These are phyloP conservation scores for Neosilurus mollespiculum DNA, from an alignment of 2,797 vertebrate genomes.

Conservation along the genomic window DNA sequence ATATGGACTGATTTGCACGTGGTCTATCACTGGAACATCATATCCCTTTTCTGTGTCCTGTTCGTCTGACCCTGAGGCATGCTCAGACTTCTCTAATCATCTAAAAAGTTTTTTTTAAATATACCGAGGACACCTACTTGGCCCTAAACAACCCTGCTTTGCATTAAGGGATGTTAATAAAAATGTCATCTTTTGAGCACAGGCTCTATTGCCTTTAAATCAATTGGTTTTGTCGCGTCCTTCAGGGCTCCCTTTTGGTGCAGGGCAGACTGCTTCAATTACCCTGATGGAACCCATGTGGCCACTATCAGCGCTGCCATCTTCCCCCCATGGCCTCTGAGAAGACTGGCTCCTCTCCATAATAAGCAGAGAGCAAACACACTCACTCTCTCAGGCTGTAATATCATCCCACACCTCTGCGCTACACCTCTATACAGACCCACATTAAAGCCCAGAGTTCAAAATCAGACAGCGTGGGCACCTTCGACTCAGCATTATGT, in stretches of 20 bases:
- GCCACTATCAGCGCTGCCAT: constrained; percentile 57
- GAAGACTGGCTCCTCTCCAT: constrained; percentile 58
- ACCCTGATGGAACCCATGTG: constrained; percentile 63
- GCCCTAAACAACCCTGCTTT: constrained; percentile 57
- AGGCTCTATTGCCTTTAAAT: constrained; percentile 58
- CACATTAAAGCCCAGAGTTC: constrained; percentile 57
- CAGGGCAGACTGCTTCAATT: constrained; percentile 63
- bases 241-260: constrained; percentile 55
- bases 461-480: constrained; percentile 38
- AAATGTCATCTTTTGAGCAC: constrained; percentile 58
- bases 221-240: constrained; percentile 63
- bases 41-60: constrained; percentile 40
- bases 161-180: constrained; percentile 55
- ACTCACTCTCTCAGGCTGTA: constrained; percentile 56
- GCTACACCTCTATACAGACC: constrained; percentile 54
- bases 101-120: constrained; percentile 29
- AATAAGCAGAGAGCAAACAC: constrained; percentile 61
- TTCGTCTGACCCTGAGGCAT: constrained; percentile 40
- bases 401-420: constrained; percentile 60
- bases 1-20: background rate
- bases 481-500: constrained; percentile 38
- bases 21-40: constrained; percentile 39
- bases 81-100: constrained; percentile 50
- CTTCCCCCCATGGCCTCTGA: constrained; percentile 54
- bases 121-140: constrained; percentile 53